A percentile compares a stretch with the other conserved stretches of the same genome.
These are phyloP conservation scores for Thermophis baileyi DNA, from an alignment of 2,113 vertebrate genomes.

Conservation along the genomic window DNA sequence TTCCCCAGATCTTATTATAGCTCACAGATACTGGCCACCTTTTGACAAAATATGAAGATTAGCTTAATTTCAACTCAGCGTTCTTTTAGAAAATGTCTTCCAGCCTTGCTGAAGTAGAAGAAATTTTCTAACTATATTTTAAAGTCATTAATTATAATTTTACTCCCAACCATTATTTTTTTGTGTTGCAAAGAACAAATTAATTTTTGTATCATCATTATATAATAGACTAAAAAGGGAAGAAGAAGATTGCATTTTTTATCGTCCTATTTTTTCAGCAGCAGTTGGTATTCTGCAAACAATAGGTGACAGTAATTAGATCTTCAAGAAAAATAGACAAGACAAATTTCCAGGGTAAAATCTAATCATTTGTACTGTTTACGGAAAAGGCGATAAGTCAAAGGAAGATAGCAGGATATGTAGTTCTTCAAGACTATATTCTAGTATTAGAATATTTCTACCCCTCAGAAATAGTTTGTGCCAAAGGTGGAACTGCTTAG, in stretches of 20 bases:
- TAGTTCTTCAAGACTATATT: not conserved
- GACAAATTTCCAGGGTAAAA: conserved; percentile 22
- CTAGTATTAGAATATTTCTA: not conserved
- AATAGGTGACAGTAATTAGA: conserved; percentile 24
- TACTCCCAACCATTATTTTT: conserved; percentile 16
- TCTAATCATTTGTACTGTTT: conserved; percentile 14
- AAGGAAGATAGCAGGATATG: conserved; percentile 31
- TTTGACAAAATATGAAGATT: conserved; percentile 19
- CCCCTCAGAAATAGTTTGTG: not conserved
- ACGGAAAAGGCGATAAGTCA: not conserved
- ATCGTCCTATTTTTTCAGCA: conserved; percentile 18
- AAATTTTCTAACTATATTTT: conserved; percentile 27
- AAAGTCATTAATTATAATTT: conserved; percentile 7
- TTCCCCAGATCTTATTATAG: not conserved
- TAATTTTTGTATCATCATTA: conserved; percentile 20
- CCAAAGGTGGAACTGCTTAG: too few species aligned
- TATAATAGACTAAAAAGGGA: conserved; percentile 28
- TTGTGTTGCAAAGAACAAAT: conserved; percentile 16
- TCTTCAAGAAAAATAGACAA: conserved; percentile 32
- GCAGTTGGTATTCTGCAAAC: conserved; percentile 12
- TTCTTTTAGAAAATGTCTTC: not conserved
- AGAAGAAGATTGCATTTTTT: conserved; percentile 17
- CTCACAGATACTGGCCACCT: not conserved
- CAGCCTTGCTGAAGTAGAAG: not conserved
- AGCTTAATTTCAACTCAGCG: conserved; percentile 4